phyloP scores from a whole-genome alignment of 2,888 invertebrate genomes.

The Eupeodes luniger region DNA sequence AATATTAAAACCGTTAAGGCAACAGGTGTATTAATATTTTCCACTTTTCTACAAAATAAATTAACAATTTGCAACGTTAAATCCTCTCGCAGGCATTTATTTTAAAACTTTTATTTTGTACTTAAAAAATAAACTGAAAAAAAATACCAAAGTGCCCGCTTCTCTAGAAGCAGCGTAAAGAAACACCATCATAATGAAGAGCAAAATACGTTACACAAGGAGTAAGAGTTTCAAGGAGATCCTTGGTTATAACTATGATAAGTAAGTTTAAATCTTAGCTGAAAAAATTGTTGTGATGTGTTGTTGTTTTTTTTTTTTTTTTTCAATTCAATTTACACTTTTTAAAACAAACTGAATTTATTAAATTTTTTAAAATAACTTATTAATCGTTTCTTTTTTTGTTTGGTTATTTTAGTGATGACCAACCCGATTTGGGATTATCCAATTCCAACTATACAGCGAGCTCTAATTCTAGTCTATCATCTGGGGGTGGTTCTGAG shows the following conservation, averaged over 20 bases:
- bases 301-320: constrained; percentile 32
- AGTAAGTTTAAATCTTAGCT: constrained; percentile 78
- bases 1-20: constrained; percentile 58
- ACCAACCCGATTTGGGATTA: constrained; percentile 87
- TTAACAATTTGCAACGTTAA: constrained; percentile 19
- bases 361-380: background rate
- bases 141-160: constrained; percentile 40
- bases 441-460: constrained; percentile 87
- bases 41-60: constrained; percentile 13
- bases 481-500: constrained; percentile 86
- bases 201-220: constrained; percentile 81
- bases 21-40: constrained; percentile 50
- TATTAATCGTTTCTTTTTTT: constrained; percentile 27
- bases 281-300: background rate
- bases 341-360: background rate
- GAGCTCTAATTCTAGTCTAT: constrained; percentile 87
- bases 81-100: constrained; percentile 24
- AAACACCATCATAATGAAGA: constrained; percentile 79
- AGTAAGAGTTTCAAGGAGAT: constrained; percentile 83
- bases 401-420: constrained; percentile 86
- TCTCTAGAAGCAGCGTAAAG: constrained; percentile 3
- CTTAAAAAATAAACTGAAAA: constrained; percentile 16
- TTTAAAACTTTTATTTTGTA: constrained; percentile 4
- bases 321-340: background rate
- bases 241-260: constrained; percentile 80